Evolutionary conservation across 1,140 invertebrate genomes (phyloP), one percentile per base, ranked within the genome.

Genomic region (Stegodyphus dumicola): DNA sequence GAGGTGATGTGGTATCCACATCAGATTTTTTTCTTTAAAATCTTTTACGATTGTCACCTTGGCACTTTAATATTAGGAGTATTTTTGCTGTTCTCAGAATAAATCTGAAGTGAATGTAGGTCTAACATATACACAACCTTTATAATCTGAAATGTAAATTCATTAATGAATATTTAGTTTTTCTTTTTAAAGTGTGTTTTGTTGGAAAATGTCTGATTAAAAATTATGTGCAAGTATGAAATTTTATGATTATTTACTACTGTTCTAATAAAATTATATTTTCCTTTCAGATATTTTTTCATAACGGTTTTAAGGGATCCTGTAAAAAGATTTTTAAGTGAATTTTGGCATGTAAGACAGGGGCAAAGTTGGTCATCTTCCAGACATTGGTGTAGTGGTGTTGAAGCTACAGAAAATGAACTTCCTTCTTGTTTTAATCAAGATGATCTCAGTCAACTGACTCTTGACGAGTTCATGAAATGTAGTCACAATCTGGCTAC

Each of bases 291-390:
- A 75, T 91, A 91, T 86, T 88, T 90, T 74, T 92, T 90, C 86
- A 89, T 92, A 13, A 91, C 90, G 7, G 89, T 91, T 2, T 84
- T 92, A 4, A 88, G 91, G 15, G 89, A 92, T 80, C 91, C 91
- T 53, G 88, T 91, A 5, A 88, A 88, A 48, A 87, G 91, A 17
- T 92, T 89, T 83, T 77, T 91, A 7, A 91, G 90, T 84, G 91
- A 92, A 85, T 92, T 90, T 89, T 89, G 89, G 85, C 91, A 91
- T 88, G 90, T 91, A n/a, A 87, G 88, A 18, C 88, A 91, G 51
- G 90, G 91, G 15, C 90, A 89, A 52, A 91, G 90, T 6, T 91
- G 91, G 91, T 89, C 89, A 71, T 80, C 87, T 18, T 87, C 86
- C 51, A 81, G 87, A 49, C 87, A 87, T 52, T 87, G 86, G 83